These are phyloP conservation scores for Meda fulgida DNA, from an alignment of 2,797 vertebrate genomes.

Conservation along the genomic window DNA sequence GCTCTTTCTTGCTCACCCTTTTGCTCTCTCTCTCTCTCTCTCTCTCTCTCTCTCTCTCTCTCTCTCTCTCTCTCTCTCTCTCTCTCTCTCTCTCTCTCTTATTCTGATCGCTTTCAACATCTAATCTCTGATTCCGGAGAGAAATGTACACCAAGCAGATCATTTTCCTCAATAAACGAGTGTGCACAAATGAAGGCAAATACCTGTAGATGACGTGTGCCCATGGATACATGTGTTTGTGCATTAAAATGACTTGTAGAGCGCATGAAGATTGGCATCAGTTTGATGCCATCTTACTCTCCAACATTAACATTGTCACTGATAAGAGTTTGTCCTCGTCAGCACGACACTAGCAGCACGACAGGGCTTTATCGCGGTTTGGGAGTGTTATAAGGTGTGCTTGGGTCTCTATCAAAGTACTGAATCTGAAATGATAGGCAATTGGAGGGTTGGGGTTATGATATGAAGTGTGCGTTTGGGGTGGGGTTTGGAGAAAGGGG, in stretches of 20 bases:
- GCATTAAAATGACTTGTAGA: constrained; percentile 51
- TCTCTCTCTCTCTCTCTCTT: constrained; percentile 2
- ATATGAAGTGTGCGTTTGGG: not conserved
- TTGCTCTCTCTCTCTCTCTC: constrained; percentile 15
- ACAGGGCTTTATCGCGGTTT: constrained; percentile 46
- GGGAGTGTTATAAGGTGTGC: constrained; percentile 50
- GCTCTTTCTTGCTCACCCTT: constrained; percentile 42
- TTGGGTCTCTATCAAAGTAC: constrained; percentile 63
- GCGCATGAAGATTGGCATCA: constrained; percentile 72
- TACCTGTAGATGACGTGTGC: not conserved
- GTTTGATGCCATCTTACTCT: constrained; percentile 62
- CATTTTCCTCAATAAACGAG: constrained; percentile 2
- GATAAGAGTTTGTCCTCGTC: constrained; percentile 76
- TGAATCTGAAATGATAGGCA: constrained; percentile 70
- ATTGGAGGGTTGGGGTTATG: constrained; percentile 12
- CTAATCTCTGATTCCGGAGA: constrained; percentile 49
- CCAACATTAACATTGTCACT: constrained; percentile 68
- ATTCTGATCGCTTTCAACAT: constrained; percentile 49
- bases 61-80: constrained; percentile 14
- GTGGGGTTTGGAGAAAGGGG: constrained; percentile 4
- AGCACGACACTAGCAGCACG: constrained; percentile 58
- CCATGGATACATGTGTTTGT: constrained; percentile 25
- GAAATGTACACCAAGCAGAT: constrained; percentile 48
- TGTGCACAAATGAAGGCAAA: constrained; percentile 23
- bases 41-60: constrained; percentile 24